phyloP scores from a whole-genome alignment of 2,888 invertebrate genomes.

The Rhopalosiphum nymphaeae region DNA sequence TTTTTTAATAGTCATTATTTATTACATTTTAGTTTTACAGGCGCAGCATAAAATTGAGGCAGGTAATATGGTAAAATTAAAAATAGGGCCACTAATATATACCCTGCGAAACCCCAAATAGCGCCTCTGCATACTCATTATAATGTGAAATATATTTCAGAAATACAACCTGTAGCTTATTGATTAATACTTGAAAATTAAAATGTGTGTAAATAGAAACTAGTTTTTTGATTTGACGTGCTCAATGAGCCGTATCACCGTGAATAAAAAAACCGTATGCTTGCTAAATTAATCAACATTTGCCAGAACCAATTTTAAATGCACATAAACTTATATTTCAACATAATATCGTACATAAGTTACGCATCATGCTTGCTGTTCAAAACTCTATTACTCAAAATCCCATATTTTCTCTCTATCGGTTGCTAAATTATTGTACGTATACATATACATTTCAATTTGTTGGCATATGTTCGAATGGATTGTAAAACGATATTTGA shows the following conservation, averaged over 20 bases:
- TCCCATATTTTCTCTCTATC: background rate
- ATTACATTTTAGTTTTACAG: no score
- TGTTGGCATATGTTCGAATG: background rate
- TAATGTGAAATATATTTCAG: background rate
- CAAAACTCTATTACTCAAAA: background rate
- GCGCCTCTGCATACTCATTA: background rate
- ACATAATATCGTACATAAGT: background rate
- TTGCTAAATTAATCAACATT: slow-evolving; percentile 34
- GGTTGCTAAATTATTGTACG: background rate
- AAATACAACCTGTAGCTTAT: background rate
- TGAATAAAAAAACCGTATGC: background rate
- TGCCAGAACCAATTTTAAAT: slow-evolving; percentile 35
- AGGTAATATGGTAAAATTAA: no score
- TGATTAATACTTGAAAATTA: slow-evolving; percentile 25
- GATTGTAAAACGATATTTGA: background rate
- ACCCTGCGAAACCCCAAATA: no score
- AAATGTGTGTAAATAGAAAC: slow-evolving; percentile 31
- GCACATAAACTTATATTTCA: background rate
- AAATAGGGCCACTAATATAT: no score
- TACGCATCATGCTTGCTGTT: background rate
- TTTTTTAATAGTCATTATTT: no score
- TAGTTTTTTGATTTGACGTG: slow-evolving; percentile 46
- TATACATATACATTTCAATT: background rate
- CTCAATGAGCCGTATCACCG: slow-evolving; percentile 12
- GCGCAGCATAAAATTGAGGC: no score